Percentiles rank a stretch among this genome's conserved stretches.
Evolutionary conservation across 1,140 invertebrate genomes (phyloP).

Genomic region (Drosophila bifasciata): DNA sequence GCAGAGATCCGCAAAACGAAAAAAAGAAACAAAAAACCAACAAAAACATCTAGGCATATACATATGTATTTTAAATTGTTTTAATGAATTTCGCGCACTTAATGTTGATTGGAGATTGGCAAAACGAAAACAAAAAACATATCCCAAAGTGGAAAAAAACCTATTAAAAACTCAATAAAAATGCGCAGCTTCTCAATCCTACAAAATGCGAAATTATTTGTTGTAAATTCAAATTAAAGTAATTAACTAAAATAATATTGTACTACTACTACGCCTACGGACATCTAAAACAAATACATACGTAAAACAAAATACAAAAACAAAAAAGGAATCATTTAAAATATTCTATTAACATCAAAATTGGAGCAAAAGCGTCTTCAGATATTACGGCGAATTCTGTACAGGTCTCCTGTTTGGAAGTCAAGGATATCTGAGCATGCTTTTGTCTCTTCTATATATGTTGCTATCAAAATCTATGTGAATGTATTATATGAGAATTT

Average conservation of each 20-base stretch:
- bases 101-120: conserved; percentile 1
- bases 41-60: conserved; percentile 51
- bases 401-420: too few species aligned
- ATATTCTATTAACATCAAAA: conserved; percentile 45
- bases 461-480: conserved; percentile 60
- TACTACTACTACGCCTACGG: conserved; percentile 42
- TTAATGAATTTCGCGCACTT: conserved; percentile 54
- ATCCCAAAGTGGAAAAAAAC: conserved; percentile 14
- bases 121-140: too few species aligned
- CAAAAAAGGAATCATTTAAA: conserved; percentile 46
- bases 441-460: conserved; percentile 39
- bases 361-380: conserved; percentile 18
- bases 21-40: conserved; percentile 44
- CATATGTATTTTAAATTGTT: conserved; percentile 60
- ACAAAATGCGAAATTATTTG: conserved; percentile 64
- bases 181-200: conserved; percentile 17
- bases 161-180: conserved; percentile 40
- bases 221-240: conserved; percentile 75
- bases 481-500: conserved; percentile 66
- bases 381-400: neutral
- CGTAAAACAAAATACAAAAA: conserved; percentile 34
- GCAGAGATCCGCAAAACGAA: conserved; percentile 29
- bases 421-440: conserved; percentile 15
- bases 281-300: conserved; percentile 24
- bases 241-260: conserved; percentile 45